A percentile compares a stretch with the other conserved stretches of the same genome.
phyloP scores from a whole-genome alignment of 2,888 invertebrate species.

The Diadromus collaris region DNA sequence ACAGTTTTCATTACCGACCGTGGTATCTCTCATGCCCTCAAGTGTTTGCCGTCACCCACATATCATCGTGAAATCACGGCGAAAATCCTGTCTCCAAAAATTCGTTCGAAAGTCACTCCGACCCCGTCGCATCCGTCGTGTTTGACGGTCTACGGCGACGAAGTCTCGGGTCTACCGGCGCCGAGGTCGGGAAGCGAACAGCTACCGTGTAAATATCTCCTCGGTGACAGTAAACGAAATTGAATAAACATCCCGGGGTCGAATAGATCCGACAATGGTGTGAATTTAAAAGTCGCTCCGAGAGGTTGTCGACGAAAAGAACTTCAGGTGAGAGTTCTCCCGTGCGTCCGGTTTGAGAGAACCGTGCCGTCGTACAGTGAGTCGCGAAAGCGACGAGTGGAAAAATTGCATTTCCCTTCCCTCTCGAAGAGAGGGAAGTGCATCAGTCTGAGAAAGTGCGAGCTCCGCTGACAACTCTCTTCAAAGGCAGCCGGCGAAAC shows the following conservation, averaged over 20 bases:
- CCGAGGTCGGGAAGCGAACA: slow-evolving; percentile 30
- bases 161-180: not conserved
- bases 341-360: slow-evolving; percentile 2
- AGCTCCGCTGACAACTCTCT: not conserved
- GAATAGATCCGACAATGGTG: slow-evolving; percentile 77
- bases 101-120: slow-evolving; percentile 25
- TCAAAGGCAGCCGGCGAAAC: not conserved
- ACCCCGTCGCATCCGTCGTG: not conserved
- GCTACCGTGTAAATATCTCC: slow-evolving; percentile 74
- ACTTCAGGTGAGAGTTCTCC: slow-evolving; percentile 69
- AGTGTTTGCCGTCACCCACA: not conserved
- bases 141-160: not conserved
- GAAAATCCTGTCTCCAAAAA: not conserved
- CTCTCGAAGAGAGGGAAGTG: slow-evolving; percentile 7
- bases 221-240: slow-evolving; percentile 74
- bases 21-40: not conserved
- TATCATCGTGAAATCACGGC: not conserved
- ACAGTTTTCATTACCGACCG: not conserved
- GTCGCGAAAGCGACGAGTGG: slow-evolving; percentile 68
- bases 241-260: slow-evolving; percentile 78
- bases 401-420: slow-evolving; percentile 76
- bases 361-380: not conserved
- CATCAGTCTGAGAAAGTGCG: slow-evolving; percentile 14
- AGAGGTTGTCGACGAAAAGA: slow-evolving; percentile 25
- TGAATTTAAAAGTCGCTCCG: slow-evolving; percentile 77